These are phyloP conservation scores for Coreoperca whiteheadi DNA, from an alignment of 2,113 vertebrate genomes.

Conservation along the genomic window DNA sequence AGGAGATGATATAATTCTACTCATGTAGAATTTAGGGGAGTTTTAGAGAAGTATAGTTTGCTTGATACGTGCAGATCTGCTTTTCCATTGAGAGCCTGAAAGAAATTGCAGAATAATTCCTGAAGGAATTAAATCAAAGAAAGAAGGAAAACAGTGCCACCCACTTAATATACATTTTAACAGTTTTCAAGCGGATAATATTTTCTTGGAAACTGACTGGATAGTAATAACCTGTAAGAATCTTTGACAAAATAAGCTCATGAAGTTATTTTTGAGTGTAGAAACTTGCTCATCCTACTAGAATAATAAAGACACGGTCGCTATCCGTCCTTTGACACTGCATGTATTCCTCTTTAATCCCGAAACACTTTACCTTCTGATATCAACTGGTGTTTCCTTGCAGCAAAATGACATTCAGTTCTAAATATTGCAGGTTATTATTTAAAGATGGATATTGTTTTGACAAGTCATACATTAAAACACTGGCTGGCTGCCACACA, in stretches of 20 bases:
- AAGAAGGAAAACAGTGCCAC: not conserved
- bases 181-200: not conserved
- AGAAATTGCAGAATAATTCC: not conserved
- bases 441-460: constrained; percentile 17
- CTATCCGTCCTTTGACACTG: not conserved
- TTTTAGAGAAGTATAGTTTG: not conserved
- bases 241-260: too few species aligned
- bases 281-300: too few species aligned
- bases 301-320: not conserved
- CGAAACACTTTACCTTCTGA: not conserved
- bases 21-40: not conserved
- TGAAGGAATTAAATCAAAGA: not conserved
- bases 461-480: constrained; percentile 6
- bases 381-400: not conserved
- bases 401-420: not conserved
- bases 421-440: not conserved
- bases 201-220: not conserved
- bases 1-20: not conserved
- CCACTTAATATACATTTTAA: not conserved
- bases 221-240: too few species aligned
- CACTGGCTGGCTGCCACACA: not conserved
- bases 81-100: not conserved
- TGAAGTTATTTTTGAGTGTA: not conserved
- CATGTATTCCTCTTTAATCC: not conserved
- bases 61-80: not conserved